Percentiles rank a stretch among this genome's conserved stretches.
These are phyloP conservation scores for Platalea minor DNA, from an alignment of 2,797 vertebrate species.

Conservation along the genomic window DNA sequence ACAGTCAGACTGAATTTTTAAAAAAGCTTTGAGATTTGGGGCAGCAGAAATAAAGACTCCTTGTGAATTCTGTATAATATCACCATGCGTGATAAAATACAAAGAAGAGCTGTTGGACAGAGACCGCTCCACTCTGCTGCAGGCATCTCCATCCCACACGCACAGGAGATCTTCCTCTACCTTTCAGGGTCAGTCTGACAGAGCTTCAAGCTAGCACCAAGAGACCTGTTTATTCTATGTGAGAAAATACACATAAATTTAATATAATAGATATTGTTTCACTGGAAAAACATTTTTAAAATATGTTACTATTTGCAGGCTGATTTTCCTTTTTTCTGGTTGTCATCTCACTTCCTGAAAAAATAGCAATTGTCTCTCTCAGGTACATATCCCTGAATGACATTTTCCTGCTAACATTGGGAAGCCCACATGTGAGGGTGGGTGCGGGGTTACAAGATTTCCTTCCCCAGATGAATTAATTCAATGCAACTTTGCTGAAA, in stretches of 20 bases:
- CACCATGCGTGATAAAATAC: not conserved
- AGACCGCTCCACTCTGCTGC: not conserved
- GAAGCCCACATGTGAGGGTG: not conserved
- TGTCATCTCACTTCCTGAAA: not conserved
- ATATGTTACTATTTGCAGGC: not conserved
- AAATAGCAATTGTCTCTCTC: not conserved
- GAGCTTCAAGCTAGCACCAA: not conserved
- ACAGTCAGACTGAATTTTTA: accelerated
- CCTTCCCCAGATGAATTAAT: not conserved
- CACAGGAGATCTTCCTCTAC: not conserved
- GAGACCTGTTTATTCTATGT: not conserved
- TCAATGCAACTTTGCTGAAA: not conserved
- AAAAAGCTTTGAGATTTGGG: not conserved
- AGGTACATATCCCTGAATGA: no score
- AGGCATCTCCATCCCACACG: not conserved
- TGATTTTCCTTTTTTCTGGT: not conserved
- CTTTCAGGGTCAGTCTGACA: not conserved
- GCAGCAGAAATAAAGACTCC: not conserved
- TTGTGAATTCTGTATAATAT: not conserved
- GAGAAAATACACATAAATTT: not conserved
- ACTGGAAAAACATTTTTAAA: not conserved
- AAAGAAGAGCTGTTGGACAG: not conserved
- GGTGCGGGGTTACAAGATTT: not conserved
- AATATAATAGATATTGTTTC: not conserved
- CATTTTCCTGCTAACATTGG: not conserved